Evolutionary conservation across 2,797 vertebrate genomes (phyloP), one percentile per base, ranked within the genome.

Genomic region (Allobates femoralis): DNA sequence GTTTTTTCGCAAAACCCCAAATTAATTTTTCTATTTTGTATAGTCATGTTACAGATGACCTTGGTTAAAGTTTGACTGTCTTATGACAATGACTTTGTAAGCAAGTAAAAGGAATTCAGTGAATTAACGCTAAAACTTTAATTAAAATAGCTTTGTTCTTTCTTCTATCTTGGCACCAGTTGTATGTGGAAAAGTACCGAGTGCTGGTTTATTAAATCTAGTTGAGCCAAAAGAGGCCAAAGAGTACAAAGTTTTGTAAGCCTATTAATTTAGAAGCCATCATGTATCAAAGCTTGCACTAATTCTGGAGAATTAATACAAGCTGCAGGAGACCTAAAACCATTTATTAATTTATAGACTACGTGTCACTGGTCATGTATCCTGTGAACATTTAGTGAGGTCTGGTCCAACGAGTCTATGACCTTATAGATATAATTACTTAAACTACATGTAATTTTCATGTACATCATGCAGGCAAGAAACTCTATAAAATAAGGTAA

Each of bases 111-210:
- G 53, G 80, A 73, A 60, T 77, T 66, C 6, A 53, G 32, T 66
- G 58, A 64, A 16, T 51, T 77, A 19, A 14, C 21, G 23, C 53
- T 71, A 26, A 34, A 60, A 71, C 56, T 78, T 89, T 87, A 87
- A 89, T 85, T 50, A 84, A 90, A 82, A 69, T 28, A 19, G 16
- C 28, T 46, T 41, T 85, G 15, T 18, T 28, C 86, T 91, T 86
- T 88, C 23, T 6, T 15, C 32, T 16, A 32, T 90, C 84, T 86
- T 90, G 89, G 88, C 89, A 50, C 81, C 89, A 82, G 85, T 90
- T 79, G 87, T 88, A 80, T 80, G 55, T 92, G 93, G 94, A 94
- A 94, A 94, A 94, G 87, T 92, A 94, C 93, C 89, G 89, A 85
- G 83, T 84, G 79, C 83, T 91, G 88, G 67, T 87, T 86, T 56